Evolutionary conservation across 2,113 vertebrate genomes (phyloP).

Genomic region (Leuciscus idus): DNA sequence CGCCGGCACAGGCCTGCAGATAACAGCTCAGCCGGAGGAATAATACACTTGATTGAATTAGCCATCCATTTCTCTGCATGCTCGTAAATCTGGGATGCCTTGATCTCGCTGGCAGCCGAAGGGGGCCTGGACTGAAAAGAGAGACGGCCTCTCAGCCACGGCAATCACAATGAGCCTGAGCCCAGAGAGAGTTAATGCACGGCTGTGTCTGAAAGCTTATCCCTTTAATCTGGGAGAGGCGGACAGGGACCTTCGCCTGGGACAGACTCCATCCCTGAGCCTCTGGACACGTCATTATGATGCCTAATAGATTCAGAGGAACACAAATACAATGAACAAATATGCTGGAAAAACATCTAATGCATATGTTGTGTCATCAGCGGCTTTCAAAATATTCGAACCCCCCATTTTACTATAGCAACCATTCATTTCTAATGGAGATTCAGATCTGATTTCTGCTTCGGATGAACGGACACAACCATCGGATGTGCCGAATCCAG

Average conservation of each 20-base stretch:
- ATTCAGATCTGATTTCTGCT: neutral
- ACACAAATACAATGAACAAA: neutral
- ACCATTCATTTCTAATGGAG: neutral
- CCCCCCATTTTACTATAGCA: neutral
- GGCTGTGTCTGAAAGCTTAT: slow-evolving; percentile 37
- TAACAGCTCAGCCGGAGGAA: slow-evolving; percentile 71
- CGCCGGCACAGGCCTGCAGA: slow-evolving; percentile 68
- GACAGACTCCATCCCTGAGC: slow-evolving; percentile 29
- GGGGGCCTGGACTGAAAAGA: slow-evolving; percentile 62
- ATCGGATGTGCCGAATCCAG: neutral
- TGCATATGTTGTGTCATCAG: neutral
- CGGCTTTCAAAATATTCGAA: neutral
- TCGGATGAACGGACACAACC: neutral
- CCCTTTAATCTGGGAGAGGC: slow-evolving; percentile 53
- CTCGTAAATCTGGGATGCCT: slow-evolving; percentile 70
- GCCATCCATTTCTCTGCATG: slow-evolving; percentile 67
- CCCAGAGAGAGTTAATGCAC: slow-evolving; percentile 53
- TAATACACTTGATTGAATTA: slow-evolving; percentile 75
- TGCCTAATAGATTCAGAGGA: slow-evolving; percentile 18
- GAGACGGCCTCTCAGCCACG: slow-evolving; percentile 48
- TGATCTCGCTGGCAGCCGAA: slow-evolving; percentile 72
- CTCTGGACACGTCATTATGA: slow-evolving; percentile 26
- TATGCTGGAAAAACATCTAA: neutral
- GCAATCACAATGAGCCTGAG: slow-evolving; percentile 43
- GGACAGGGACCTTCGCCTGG: slow-evolving; percentile 43